These are phyloP conservation scores for Mus caroli DNA, from an alignment of 2,797 vertebrate genomes.

Conservation along the genomic window DNA sequence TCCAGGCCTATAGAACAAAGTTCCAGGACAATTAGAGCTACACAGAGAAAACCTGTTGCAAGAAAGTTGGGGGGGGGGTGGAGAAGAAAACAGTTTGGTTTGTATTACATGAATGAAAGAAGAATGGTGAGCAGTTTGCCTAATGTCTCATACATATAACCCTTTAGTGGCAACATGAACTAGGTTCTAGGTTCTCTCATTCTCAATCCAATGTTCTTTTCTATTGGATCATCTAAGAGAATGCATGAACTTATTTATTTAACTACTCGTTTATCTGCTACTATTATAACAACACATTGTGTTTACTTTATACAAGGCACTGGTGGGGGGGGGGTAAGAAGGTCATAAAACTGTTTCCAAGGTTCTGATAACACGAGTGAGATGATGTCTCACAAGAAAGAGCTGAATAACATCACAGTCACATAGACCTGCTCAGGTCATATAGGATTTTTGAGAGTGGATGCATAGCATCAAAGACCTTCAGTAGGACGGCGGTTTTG, in stretches of 20 bases:
- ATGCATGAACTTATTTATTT: conserved; percentile 47
- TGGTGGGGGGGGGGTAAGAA: not conserved
- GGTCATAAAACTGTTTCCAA: conserved; percentile 41
- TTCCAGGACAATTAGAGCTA: not conserved
- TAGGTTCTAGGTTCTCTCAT: conserved; percentile 38
- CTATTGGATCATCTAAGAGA: conserved; percentile 14
- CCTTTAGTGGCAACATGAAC: conserved; percentile 28
- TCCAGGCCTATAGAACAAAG: not conserved
- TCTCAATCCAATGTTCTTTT: conserved; percentile 47
- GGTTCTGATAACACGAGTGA: conserved; percentile 12
- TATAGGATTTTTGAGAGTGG: conserved; percentile 9
- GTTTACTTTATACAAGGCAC: not conserved
- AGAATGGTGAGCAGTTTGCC: conserved; percentile 30
- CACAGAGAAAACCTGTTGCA: not conserved
- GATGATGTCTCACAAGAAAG: conserved; percentile 9
- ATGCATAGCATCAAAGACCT: not conserved
- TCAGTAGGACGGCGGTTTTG: conserved; percentile 38
- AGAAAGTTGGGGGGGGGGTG: not conserved
- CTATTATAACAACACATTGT: conserved; percentile 16
- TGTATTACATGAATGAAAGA: conserved; percentile 49
- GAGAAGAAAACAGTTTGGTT: not conserved
- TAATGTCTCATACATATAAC: conserved; percentile 41
- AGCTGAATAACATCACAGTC: conserved; percentile 24
- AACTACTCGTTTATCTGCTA: conserved; percentile 17
- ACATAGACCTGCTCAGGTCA: not conserved